phyloP scores from a whole-genome alignment of 2,888 invertebrate species.

The Leucoptera coffeella region DNA sequence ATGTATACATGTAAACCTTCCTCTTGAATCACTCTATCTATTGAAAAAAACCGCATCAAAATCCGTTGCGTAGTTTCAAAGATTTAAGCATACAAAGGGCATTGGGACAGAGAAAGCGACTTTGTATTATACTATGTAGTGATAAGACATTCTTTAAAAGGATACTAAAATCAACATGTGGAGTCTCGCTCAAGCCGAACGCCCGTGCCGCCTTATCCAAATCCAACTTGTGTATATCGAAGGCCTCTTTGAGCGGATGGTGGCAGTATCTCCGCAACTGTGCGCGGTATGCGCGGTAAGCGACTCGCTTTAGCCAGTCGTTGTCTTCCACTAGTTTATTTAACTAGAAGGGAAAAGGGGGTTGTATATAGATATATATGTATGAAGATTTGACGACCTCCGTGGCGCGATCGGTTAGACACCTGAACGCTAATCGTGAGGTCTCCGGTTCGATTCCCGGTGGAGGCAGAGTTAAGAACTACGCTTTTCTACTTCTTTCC shows the following conservation, averaged over 20 bases:
- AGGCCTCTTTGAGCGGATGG: slow-evolving; percentile 87
- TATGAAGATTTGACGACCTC: no score
- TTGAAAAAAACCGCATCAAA: no score
- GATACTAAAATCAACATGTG: slow-evolving; percentile 85
- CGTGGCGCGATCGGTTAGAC: no score
- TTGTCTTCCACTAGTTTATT: slow-evolving; percentile 87
- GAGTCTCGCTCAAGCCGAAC: slow-evolving; percentile 91
- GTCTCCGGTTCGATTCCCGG: no score
- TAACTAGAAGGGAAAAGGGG: slow-evolving; percentile 54
- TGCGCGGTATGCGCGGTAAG: slow-evolving; percentile 90
- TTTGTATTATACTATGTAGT: slow-evolving; percentile 4
- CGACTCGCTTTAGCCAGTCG: slow-evolving; percentile 86
- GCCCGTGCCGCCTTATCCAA: slow-evolving; percentile 80
- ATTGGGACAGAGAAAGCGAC: no score
- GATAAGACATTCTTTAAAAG: slow-evolving; percentile 16
- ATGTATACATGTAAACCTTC: no score
- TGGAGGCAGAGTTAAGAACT: no score
- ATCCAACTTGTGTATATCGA: slow-evolving; percentile 83
- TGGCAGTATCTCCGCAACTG: slow-evolving; percentile 94
- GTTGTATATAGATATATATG: neutral
- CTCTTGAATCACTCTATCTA: no score
- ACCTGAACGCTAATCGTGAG: no score
- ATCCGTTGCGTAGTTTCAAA: no score
- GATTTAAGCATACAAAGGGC: no score
- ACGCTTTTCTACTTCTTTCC: no score